Percentiles rank a stretch among this genome's conserved stretches.
Evolutionary conservation across 2,888 invertebrate genomes (phyloP).

Genomic region (Microctonus hyperodae): DNA sequence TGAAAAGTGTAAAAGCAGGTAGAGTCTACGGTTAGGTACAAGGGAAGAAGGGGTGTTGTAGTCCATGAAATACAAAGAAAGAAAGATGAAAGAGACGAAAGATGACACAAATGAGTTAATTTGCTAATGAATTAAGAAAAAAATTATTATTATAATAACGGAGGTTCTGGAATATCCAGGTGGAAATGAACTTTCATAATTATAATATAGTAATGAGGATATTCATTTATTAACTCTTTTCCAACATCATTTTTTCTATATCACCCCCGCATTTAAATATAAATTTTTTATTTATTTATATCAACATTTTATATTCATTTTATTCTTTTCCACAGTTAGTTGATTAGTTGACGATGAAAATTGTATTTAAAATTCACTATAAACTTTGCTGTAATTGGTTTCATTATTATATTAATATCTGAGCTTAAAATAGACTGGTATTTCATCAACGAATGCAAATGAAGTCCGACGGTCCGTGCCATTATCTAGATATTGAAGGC

Average conservation of each 20-base stretch:
- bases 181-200: constrained; percentile 41
- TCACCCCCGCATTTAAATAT: neutral
- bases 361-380: constrained; percentile 22
- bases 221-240: neutral
- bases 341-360: neutral
- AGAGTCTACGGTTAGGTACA: no score
- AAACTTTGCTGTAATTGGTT: constrained; percentile 11
- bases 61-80: neutral
- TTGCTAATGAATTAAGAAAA: constrained; percentile 51
- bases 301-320: no score
- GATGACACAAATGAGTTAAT: constrained; percentile 40
- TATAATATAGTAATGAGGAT: constrained; percentile 50
- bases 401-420: constrained; percentile 20
- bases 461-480: constrained; percentile 1
- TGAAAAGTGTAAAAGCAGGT: neutral
- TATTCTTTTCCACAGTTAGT: neutral
- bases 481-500: neutral
- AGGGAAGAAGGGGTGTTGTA: no score
- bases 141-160: neutral
- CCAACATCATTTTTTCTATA: neutral
- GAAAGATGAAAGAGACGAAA: constrained; percentile 12
- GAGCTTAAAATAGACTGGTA: constrained; percentile 4
- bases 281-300: neutral
- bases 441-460: constrained; percentile 24
- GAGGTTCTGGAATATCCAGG: constrained; percentile 16